A percentile compares a stretch with the other conserved stretches of the same genome.
Evolutionary conservation across 2,888 invertebrate species (phyloP).

Genomic region (Emesis furor): DNA sequence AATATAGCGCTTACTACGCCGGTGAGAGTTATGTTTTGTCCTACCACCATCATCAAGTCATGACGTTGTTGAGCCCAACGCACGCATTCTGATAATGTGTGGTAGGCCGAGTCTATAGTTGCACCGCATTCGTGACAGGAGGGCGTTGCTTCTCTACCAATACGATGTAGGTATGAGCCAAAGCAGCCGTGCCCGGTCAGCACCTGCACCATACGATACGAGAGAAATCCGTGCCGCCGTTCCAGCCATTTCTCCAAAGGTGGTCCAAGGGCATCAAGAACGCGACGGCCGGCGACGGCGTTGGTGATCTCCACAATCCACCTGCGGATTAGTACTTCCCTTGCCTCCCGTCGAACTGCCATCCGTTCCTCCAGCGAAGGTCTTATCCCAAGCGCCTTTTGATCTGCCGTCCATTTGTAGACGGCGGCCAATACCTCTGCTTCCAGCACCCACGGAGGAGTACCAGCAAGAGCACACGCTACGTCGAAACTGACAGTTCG

Average conservation of each 20-base stretch:
- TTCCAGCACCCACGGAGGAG: constrained; percentile 26
- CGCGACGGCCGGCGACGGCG: background rate
- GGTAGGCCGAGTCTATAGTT: too few species aligned
- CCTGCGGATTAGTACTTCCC: background rate
- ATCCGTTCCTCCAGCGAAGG: background rate
- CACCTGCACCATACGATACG: background rate
- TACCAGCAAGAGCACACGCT: background rate
- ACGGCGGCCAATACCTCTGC: constrained; percentile 6
- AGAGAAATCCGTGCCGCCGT: background rate
- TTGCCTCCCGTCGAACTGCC: background rate
- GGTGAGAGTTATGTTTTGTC: too few species aligned
- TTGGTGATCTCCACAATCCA: background rate
- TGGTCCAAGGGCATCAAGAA: background rate
- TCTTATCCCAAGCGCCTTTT: background rate
- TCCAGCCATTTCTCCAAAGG: background rate
- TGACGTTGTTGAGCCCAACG: too few species aligned
- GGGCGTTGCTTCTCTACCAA: too few species aligned
- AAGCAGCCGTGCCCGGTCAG: background rate
- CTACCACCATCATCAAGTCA: too few species aligned
- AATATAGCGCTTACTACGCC: too few species aligned
- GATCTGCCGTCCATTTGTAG: background rate
- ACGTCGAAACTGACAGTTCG: too few species aligned
- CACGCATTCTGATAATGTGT: too few species aligned
- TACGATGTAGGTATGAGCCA: too few species aligned
- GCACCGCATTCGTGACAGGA: too few species aligned